phyloP scores from a whole-genome alignment of 2,797 vertebrate genomes.

The Prunella strophiata region DNA sequence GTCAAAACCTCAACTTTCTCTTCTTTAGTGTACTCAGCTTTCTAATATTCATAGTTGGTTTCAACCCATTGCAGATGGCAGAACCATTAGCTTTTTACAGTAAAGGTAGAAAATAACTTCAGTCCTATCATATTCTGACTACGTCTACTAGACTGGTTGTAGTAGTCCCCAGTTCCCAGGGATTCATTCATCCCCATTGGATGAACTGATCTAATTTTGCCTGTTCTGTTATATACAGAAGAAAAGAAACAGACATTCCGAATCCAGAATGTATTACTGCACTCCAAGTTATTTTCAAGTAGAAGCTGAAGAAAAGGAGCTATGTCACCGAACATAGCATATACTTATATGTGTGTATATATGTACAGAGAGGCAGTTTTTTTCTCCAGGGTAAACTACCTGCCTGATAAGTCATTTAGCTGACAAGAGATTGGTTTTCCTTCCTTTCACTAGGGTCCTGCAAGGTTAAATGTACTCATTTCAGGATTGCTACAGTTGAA shows the following conservation, averaged over 20 bases:
- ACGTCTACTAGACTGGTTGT: neutral
- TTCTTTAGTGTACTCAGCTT: neutral
- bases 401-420: neutral
- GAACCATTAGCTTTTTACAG: neutral
- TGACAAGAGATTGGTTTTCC: neutral
- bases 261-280: neutral
- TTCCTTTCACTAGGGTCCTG: neutral
- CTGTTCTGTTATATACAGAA: neutral
- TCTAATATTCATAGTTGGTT: neutral
- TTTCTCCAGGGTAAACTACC: neutral
- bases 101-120: neutral
- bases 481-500: neutral
- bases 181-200: neutral
- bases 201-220: neutral
- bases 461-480: neutral
- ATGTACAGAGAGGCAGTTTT: neutral
- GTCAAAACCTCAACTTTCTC: neutral
- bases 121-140: neutral
- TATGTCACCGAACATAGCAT: neutral
- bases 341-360: neutral
- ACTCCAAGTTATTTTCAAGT: neutral
- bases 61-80: neutral
- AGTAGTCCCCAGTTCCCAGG: neutral
- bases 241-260: neutral
- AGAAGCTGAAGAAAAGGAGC: neutral